Base-by-base conservation (phyloP, 2,888 invertebrate species). In the Nomada fabriciana region DNA sequence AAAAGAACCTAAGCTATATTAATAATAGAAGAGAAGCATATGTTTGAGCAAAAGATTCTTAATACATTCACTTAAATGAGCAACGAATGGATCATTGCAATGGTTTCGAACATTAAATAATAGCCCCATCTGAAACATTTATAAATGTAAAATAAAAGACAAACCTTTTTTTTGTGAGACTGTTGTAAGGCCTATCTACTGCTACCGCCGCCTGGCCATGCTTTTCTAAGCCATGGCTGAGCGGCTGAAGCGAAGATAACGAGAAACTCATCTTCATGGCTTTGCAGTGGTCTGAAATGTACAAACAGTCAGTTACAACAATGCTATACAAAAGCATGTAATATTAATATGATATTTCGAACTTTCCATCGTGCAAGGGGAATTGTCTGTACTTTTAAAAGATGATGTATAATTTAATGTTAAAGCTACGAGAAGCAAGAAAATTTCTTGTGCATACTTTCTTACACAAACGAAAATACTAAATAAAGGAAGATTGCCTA, bases 251-350 rank as follows among this genome's bases (percentile, higher is more conserved):
- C 91, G 97, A 97, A 92, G 97, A 97, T 95, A 98, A 95, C 90
- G 98, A 98, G 94, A 96, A 97, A 94, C 97, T 97, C 94, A 96
- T 96, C 94, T 97, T 97, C 96, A 97, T 96, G 84, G 96, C 82
- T 80, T 88, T 76, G 43, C 78, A 69, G 68, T 84, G 68, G 67
- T 84, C 89, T 89, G 47, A 2, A 84, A 74, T 23, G 29, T 2
- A 53, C 3, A 65, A 25, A 65, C 53, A 13, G 42, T 1, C n/a
- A 42, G 25, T 29, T 25, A 53, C 13, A 57, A 42, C 4, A 29
- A 11, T 15, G 5, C 3, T 42, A 42, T 25, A 36, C 13, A 23
- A 7, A 3, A 59, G n/a, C 20, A 47, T 9, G 20, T n/a, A 25
- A 1, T 42, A 42, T 2, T 57, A 20, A 20, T 36, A 36, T 36